Evolutionary conservation across 2,797 vertebrate genomes (phyloP).

Genomic region (Aphelocoma californica): DNA sequence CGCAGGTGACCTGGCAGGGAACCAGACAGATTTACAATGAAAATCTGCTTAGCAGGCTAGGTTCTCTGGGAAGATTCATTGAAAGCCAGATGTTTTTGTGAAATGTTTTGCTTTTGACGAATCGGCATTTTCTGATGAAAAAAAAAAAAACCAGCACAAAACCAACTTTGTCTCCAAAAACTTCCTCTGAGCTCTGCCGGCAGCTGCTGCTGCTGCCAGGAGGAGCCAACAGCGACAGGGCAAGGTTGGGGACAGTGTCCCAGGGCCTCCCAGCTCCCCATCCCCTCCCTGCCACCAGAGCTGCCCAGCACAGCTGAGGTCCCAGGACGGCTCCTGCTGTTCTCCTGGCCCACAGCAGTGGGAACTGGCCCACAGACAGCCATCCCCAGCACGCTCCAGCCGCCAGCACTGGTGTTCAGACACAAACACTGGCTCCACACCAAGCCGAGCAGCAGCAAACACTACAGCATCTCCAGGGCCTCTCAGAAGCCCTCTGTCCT

Average conservation of each 20-base stretch:
- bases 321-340: not conserved
- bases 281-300: not conserved
- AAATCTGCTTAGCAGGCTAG: slow-evolving; percentile 71
- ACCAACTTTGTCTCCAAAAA: not conserved
- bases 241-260: not conserved
- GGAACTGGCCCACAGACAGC: not conserved
- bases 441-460: not conserved
- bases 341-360: no score
- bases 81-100: slow-evolving; percentile 68
- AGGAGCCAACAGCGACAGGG: fast-evolving
- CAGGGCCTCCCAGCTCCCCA: not conserved
- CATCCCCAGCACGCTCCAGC: not conserved
- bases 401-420: not conserved
- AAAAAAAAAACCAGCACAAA: not conserved
- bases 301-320: fast-evolving
- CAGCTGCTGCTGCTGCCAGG: not conserved
- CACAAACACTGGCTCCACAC: not conserved
- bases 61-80: slow-evolving; percentile 65
- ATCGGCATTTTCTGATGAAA: slow-evolving; percentile 52
- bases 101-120: slow-evolving; percentile 68
- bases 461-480: fast-evolving
- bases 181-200: not conserved
- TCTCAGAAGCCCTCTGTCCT: not conserved
- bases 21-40: slow-evolving; percentile 71
- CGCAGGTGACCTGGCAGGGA: slow-evolving; percentile 69